Evolutionary conservation across 2,797 vertebrate species (phyloP), one percentile per base, ranked within the genome.

Genomic region (Gorsachius magnificus): DNA sequence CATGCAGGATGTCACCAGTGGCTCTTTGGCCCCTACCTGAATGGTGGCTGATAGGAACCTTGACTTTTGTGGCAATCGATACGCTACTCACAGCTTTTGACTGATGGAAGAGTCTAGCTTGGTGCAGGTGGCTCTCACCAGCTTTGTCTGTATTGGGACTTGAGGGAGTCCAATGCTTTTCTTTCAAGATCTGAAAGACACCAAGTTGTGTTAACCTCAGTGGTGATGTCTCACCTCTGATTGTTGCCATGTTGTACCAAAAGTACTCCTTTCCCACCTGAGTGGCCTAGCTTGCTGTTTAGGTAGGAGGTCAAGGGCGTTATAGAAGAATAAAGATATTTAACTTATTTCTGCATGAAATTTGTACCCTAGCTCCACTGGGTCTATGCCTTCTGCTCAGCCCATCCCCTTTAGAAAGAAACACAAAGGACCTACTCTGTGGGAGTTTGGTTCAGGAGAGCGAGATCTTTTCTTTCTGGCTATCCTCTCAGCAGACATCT

Each of bases 361-460:
- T 50, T 83, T 90, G 22, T 31, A 6, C 45, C 18, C 3, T 4
- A 25, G 11, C 15, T 80, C 22, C 22, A 11, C 56, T 28, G 9
- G 3, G 6, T 43, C 74, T 61, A 1, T 35, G 25, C 24, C 77
- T 60, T 56, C 75, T 13, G 9, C 25, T 66, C 38, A 35, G 8
- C 29, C 46, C 64, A 22, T 20, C 13, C 25, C 15, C 29, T 18
- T 16, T 25, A 54, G 69, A 72, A 78, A 58, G 28, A 71, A 57
- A 3, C 21, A 12, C 19, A 51, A 15, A 80, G 53, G 36, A 46
- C 29, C n/a, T 66, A 97, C 96, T 78, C 15, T 81, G 66, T 87
- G 96, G 26, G 78, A 7, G 9, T 91, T 86, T 25, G 89, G n/a
- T 83, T 97, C 72, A 2, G 98, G 89, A 9, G 97, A 97, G 16